Evolutionary conservation across 2,797 vertebrate species (phyloP), one percentile per base, ranked within the genome.

Genomic region (Esox lucius): DNA sequence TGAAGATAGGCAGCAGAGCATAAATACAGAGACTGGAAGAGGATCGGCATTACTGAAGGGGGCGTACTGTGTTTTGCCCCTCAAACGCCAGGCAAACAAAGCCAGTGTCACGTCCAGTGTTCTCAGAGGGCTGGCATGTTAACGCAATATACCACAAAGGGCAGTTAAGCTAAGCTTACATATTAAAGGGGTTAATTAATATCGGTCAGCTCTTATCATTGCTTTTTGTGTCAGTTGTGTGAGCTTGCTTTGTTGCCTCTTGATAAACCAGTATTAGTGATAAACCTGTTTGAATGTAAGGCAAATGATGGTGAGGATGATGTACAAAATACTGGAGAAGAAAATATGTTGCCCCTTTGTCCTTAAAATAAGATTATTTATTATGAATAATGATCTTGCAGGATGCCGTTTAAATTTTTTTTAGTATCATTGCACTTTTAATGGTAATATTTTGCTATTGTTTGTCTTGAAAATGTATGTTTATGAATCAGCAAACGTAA

Each of bases 361-460:
- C 73, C 48, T 61, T 86, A 53, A 75, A 82, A 61, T 82, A 85
- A n/a, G 49, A 86, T 83, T 89, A 86, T 90, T 90, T 90, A 86
- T 82, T 85, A 79, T 76, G 78, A 82, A 74, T 77, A 83, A 79
- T 78, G 78, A 85, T 84, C 83, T 86, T 76, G 84, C 72, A 86
- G 81, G 82, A 91, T 85, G 82, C 84, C 84, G 87, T 90, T 88
- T 90, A 87, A 53, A 87, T 88, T 84, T 91, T 91, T 91, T 91
- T 92, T 39, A 0, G 80, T 91, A 91, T 88, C 86, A 90, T 90
- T 90, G 82, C 90, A 89, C 86, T 87, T 92, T 91, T 87, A 87
- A 87, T 87, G 81, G 85, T 88, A 88, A 89, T 90, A 91, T 90
- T 91, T 92, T 93, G 83, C 88, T 90, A 90, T 87, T 90, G 90